Evolutionary conservation across 2,888 invertebrate species (phyloP), one percentile per base, ranked within the genome.

Genomic region (Orchesella flavescens): DNA sequence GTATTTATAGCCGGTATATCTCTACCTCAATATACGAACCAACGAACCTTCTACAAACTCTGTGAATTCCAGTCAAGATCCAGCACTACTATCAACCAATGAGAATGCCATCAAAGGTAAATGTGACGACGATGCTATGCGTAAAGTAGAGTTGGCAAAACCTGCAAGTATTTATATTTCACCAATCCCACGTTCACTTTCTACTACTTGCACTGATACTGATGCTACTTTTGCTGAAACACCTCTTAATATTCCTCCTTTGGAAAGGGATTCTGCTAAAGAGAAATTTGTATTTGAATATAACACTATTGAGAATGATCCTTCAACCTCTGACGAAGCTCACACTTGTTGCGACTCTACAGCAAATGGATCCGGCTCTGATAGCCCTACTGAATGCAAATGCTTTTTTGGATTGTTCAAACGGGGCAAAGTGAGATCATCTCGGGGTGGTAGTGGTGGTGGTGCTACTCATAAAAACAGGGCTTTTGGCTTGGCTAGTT

Each of bases 61-160:
- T 46, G n/a, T 46, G 43, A 63, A 71, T 69, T 69, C 19, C 24
- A 71, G 61, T 46, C 34, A 23, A 17, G 68, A 23, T 34, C 13
- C 43, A 44, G 23, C 68, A 23, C 43, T 23, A 13, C n/a, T 13
- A 43, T n/a, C n/a, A n/a, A n/a, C n/a, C n/a, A 49, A 23, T 43
- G n/a, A 75, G 23, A 65, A 12, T 21, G 9, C 21, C 69, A 53
- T 63, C 78, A 61, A 23, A 78, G 78, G 78, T 78, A 78, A 78
- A 44, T 69, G 23, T 24, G 46, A 59, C 7, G 49, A 23, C 49
- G 17, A 19, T 57, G 34, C 24, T 43, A 5, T 34, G 2, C 49
- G 17, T 46, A 46, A n/a, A 44, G 34, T 34, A 34, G 34, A 34
- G 34, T 34, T 34, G 34, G 7, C 34, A 4, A 34, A 2, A 34